phyloP scores from a whole-genome alignment of 1,140 invertebrate genomes.

The Hesperophylax magnus region DNA sequence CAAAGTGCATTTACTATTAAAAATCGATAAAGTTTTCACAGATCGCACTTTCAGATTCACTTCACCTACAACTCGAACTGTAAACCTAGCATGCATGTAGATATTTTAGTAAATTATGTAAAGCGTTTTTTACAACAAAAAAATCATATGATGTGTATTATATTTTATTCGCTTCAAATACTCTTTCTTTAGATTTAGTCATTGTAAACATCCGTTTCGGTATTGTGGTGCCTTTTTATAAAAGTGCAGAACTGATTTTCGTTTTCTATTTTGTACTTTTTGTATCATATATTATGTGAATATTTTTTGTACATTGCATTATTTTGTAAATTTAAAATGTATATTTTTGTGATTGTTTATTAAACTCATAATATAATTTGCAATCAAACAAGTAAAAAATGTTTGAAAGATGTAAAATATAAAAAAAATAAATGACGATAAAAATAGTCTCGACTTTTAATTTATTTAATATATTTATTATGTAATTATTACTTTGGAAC shows the following conservation, averaged over 20 bases:
- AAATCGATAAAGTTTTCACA: no score
- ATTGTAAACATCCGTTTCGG: neutral
- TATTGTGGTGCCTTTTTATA: neutral
- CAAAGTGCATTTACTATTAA: no score
- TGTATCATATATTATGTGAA: slow-evolving; percentile 10
- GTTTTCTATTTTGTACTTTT: neutral
- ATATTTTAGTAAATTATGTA: no score
- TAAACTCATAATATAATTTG: neutral
- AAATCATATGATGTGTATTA: no score
- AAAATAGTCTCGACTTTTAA: no score
- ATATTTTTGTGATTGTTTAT: neutral
- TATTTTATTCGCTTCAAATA: no score
- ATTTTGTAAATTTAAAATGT: neutral
- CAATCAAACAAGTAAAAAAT: neutral
- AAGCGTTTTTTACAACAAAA: no score
- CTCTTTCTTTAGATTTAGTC: neutral
- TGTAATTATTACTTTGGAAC: no score
- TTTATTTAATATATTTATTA: no score
- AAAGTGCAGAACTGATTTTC: slow-evolving; percentile 18
- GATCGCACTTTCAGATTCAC: no score
- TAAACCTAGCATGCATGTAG: no score
- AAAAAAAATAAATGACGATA: neutral
- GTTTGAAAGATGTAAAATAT: slow-evolving; percentile 17
- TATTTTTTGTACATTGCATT: slow-evolving; percentile 10
- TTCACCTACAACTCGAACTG: no score